phyloP scores from a whole-genome alignment of 2,113 vertebrate species.

The Melanerpes aurifrons region DNA sequence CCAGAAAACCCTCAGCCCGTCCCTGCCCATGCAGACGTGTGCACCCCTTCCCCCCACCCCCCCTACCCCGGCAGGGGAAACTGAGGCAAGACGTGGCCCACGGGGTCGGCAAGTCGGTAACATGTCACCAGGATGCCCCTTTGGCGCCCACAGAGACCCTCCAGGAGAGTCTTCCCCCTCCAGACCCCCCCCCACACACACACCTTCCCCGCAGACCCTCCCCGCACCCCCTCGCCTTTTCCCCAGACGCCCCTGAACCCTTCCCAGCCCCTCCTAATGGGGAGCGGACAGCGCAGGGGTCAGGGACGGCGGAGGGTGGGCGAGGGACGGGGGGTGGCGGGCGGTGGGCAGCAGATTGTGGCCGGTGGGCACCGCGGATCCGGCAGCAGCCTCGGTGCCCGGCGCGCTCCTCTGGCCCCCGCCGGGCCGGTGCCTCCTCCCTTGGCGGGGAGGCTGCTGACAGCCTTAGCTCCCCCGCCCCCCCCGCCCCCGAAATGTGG shows the following conservation, averaged over 20 bases:
- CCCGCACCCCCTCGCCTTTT: no score
- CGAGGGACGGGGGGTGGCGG: no score
- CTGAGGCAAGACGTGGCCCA: neutral
- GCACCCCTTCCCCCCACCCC: neutral
- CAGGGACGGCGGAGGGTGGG: neutral
- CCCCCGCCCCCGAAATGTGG: neutral
- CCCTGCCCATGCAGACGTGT: neutral
- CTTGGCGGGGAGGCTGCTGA: neutral
- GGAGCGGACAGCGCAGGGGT: no score
- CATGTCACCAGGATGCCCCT: neutral
- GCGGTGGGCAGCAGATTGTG: no score
- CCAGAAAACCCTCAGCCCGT: neutral
- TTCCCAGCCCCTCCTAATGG: no score
- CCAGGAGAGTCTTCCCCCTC: no score
- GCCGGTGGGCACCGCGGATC: no score
- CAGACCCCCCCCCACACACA: neutral
- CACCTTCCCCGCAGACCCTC: neutral
- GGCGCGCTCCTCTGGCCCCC: neutral
- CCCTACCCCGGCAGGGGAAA: neutral
- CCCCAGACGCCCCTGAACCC: no score
- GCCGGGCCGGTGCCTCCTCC: neutral
- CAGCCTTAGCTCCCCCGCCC: neutral
- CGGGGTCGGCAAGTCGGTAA: neutral
- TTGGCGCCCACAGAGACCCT: neutral
- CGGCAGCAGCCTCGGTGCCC: neutral